Evolutionary conservation across 2,888 invertebrate genomes (phyloP).

Genomic region (Oscheius onirici): DNA sequence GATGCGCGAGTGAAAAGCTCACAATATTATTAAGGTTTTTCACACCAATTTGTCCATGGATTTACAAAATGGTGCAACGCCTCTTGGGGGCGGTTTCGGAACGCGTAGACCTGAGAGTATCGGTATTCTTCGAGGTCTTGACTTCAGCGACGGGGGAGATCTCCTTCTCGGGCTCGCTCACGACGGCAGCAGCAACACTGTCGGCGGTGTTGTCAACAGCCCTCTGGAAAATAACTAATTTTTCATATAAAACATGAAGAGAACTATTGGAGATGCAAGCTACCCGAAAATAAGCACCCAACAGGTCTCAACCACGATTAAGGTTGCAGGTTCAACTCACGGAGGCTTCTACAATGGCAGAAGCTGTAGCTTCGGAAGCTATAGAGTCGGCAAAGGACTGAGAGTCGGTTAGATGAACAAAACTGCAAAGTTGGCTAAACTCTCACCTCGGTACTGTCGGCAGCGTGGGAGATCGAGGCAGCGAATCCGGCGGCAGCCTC

Average conservation of each 20-base stretch:
- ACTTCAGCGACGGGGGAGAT: neutral
- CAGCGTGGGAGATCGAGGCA: slow-evolving; percentile 1
- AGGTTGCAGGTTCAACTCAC: slow-evolving; percentile 16
- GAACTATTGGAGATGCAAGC: slow-evolving; percentile 1
- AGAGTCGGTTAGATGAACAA: neutral
- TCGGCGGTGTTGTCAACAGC: slow-evolving; percentile 4
- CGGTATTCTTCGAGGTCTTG: slow-evolving; percentile 36
- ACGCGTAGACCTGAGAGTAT: slow-evolving; percentile 49
- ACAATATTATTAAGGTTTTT: slow-evolving; percentile 8
- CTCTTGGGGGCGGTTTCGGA: slow-evolving; percentile 42
- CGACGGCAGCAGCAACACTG: neutral
- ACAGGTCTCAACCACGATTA: neutral
- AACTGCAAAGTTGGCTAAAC: neutral
- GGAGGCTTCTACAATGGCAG: slow-evolving; percentile 26
- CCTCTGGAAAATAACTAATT: neutral
- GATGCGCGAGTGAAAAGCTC: slow-evolving; percentile 22
- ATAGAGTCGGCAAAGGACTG: slow-evolving; percentile 24
- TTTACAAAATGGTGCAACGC: slow-evolving; percentile 46
- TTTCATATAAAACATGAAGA: neutral
- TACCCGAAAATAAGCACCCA: slow-evolving; percentile 8
- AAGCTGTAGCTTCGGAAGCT: slow-evolving; percentile 21
- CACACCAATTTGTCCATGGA: neutral
- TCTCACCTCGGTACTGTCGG: slow-evolving; percentile 4
- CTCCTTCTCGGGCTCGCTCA: slow-evolving; percentile 2
- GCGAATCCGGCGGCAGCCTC: slow-evolving; percentile 13